Percentiles rank a stretch among this genome's conserved stretches.
Conservation (phyloP, 2,797 vertebrate species). For the Selene dorsalis region DNA sequence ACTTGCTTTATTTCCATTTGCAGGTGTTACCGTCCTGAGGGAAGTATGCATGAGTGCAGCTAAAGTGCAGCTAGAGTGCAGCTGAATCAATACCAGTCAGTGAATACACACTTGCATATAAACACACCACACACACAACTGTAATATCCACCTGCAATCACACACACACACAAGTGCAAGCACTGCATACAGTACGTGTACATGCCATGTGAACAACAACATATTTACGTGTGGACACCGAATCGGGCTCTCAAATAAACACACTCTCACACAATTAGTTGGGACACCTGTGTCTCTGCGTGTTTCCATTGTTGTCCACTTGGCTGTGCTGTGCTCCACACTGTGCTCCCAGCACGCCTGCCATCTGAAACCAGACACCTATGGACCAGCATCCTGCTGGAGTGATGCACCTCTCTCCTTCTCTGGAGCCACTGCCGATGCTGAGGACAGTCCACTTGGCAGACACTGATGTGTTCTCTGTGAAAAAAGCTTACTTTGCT, state of each 20-base stretch:
- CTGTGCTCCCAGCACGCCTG: conserved; percentile 78
- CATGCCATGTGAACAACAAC: conserved; percentile 16
- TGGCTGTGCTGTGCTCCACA: conserved; percentile 86
- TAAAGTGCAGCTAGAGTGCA: conserved; percentile 76
- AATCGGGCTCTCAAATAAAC: conserved; percentile 58
- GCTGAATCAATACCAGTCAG: conserved; percentile 73
- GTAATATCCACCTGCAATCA: background rate
- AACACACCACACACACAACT: conserved; percentile 37
- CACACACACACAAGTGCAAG: background rate
- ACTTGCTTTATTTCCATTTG: conserved; percentile 67
- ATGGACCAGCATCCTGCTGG: conserved; percentile 71
- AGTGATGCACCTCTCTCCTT: conserved; percentile 58
- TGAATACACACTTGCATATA: conserved; percentile 61
- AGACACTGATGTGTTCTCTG: conserved; percentile 18
- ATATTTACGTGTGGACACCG: conserved; percentile 36
- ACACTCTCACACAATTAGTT: conserved; percentile 46
- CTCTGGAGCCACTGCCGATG: conserved; percentile 64
- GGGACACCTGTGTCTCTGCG: conserved; percentile 78
- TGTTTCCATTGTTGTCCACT: conserved; percentile 83
- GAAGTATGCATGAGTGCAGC: conserved; percentile 73
- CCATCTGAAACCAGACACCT: conserved; percentile 81
- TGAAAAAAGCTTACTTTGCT: conserved; percentile 10
- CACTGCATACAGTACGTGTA: background rate
- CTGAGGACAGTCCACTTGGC: conserved; percentile 63
- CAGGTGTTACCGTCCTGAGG: conserved; percentile 73